Evolutionary conservation across 1,140 invertebrate species (phyloP), one percentile per base, ranked within the genome.

Genomic region (Macrosteles quadrilineatus): DNA sequence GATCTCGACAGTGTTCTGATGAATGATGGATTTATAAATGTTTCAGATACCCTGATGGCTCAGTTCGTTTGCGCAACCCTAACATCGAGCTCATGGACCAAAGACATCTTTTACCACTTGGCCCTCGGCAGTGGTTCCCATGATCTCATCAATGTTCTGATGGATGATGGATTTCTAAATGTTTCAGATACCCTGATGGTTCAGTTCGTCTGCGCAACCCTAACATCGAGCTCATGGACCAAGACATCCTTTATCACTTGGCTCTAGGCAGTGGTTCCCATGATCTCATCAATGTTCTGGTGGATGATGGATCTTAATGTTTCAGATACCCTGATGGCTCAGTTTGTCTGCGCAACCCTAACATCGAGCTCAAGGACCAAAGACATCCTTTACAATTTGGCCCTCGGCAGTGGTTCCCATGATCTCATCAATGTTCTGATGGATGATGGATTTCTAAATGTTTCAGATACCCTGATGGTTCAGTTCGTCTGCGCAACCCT

Each of bases 191-290:
- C 53, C 67, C 71, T 47, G 91, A 95, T 88, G 92, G 92, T 53
- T 88, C 89, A 0, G 91, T 95, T 3, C 87, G 87, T 62, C 84
- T 95, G 11, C 86, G 91, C 43, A 97, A 97, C 81, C 91, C 93
- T 0, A 89, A 96, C 78, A 91, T 97, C 76, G 90, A 93, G 78
- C 85, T 94, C 9, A 94, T 96, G 92, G 91, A 94, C 80, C 92
- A 95, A 79, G 97, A 98, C 79, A 94, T 96, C 76, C 82, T 98
- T 27, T 98, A 98, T 79, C 97, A 98, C 83, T 83, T 98, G 75
- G 94, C 94, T 0, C 84, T 98, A 27, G 93, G 93, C 23, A 96
- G 93, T 77, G 92, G 89, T 40, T 93, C 92, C 31, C 92, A 98
- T 79, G 32, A 4, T 36, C 4, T 36, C 14, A 4, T 36, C 32